Evolutionary conservation across 30 jellyfish, hydroid and myxozoan genomes (phyloP), one percentile per base, ranked within the genome.

Genomic region (Morbakka virulenta): DNA sequence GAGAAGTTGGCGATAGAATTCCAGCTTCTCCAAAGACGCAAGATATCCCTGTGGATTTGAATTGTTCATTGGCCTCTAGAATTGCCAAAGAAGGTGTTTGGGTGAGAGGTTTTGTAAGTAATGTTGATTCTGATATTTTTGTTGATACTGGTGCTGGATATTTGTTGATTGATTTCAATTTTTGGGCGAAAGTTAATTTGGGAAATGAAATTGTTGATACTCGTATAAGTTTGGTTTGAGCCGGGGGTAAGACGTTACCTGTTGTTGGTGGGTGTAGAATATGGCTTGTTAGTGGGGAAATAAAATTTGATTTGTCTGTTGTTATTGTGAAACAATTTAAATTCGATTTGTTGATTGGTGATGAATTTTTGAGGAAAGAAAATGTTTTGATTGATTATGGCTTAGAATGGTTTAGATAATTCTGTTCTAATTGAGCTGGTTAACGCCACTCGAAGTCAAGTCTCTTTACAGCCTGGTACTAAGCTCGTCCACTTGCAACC

Each of bases 391-490:
- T 82, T 29, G 94, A 82, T 72, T 71, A 72, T 69, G 94, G 91
- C 21, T 48, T 35, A 33, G 53, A 48, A 28, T 50, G 83, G 57
- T 69, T 51, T 66, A 2, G 22, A 68, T 68, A 33, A 80, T 80
- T 80, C 78, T 80, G 77, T 80, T 52, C 35, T 30, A 52, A 52
- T 80, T 78, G 92, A 80, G 84, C 32, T 52, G 35, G 89, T 27
- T 28, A 79, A 79, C 82, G 67, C 89, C 6, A 79, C 83, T 67
- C 71, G 83, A 57, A 79, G 89, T 28, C 26, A 30, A 64, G 83
- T 64, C 2, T 64, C 89, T 28, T 48, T 79, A 35, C 89, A 79
- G 89, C 82, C 89, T 79, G 83, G 83, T 47, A 79, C 89, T 0
- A 65, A 79, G 24, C 62, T 79, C 23, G 32, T 79, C 52, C 83